phyloP scores from a whole-genome alignment of 2,888 invertebrate genomes.

The Lamellibrachia columna region DNA sequence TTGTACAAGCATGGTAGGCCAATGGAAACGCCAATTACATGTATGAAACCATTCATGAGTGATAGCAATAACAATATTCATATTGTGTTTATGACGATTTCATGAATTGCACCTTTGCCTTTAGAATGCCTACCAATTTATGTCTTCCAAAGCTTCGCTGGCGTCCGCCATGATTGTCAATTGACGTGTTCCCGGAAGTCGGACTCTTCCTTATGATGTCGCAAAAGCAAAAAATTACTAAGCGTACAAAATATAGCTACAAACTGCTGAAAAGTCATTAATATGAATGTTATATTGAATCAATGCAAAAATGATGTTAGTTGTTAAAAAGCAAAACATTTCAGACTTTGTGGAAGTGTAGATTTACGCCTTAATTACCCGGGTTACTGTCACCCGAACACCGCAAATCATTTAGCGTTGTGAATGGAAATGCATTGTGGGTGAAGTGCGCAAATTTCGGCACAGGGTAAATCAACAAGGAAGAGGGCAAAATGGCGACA shows the following conservation, averaged over 20 bases:
- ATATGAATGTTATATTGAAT: not conserved
- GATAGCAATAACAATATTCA: not conserved
- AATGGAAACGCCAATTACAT: not conserved
- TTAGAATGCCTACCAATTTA: conserved; percentile 6
- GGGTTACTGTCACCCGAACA: not conserved
- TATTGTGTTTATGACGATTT: not conserved
- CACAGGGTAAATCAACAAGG: conserved; percentile 44
- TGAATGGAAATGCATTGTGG: conserved; percentile 16
- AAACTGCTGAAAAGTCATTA: not conserved
- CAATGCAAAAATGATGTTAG: not conserved
- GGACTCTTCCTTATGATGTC: not conserved
- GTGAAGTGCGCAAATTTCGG: conserved; percentile 21
- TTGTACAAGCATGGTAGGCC: not conserved
- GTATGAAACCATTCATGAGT: not conserved
- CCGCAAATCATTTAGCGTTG: conserved; percentile 10
- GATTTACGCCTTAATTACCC: conserved; percentile 16
- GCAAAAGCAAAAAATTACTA: conserved; percentile 9
- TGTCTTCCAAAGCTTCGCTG: not conserved
- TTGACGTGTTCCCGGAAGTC: conserved; percentile 16
- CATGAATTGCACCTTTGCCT: not conserved
- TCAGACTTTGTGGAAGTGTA: not conserved
- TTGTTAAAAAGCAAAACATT: not conserved
- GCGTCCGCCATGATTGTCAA: not conserved
- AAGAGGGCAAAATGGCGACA: conserved; percentile 41
- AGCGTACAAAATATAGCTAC: not conserved